Base-by-base conservation (phyloP, 2,113 vertebrate species). In the Percina caprodes region DNA sequence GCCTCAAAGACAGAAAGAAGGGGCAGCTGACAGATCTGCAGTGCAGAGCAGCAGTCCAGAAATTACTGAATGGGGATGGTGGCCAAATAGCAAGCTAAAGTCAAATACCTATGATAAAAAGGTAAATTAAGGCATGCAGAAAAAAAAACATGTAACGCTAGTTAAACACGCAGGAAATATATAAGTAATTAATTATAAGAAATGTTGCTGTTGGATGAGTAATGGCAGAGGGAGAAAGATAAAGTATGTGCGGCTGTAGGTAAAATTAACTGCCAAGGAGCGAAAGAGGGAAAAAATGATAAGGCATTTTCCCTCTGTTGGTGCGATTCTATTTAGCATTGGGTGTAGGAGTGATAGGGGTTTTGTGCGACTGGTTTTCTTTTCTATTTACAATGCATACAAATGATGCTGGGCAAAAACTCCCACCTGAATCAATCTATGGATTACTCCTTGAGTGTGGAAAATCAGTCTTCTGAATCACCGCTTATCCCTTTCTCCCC, bases 401-500 rank as follows among this genome's bases (percentile, higher is more conserved):
- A 67, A 65, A 86, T 74, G 24, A 84, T 16, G 5, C 49, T 49
- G 49, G 30, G n/a, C 7, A 69, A 23, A 56, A 51, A 67, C 56
- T 75, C 35, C 69, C 49, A 71, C 68, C 65, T 65, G 55, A 26
- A 88, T 65, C 26, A 67, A 54, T 72, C 67, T 71, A 18, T 46
- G 30, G 30, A 4, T 30, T 30, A 30, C 30, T 30, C 12, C 10
- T 58, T 56, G 5, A 45, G 24, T 63, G 21, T 23, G 73, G 73
- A 66, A 73, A 83, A 84, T 90, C n/a, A 77, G 74, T 85, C 80
- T 14, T 8, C 56, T 42, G 59, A 85, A 93, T 74, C 82, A 73
- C 77, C 3, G 52, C 49, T 77, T 60, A 80, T 89, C 77, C 65
- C 46, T 65, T 68, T 39, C 45, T 59, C 42, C 65, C n/a, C 21